Evolutionary conservation across 2,888 invertebrate genomes (phyloP).

Genomic region (Cheilosia impressa): DNA sequence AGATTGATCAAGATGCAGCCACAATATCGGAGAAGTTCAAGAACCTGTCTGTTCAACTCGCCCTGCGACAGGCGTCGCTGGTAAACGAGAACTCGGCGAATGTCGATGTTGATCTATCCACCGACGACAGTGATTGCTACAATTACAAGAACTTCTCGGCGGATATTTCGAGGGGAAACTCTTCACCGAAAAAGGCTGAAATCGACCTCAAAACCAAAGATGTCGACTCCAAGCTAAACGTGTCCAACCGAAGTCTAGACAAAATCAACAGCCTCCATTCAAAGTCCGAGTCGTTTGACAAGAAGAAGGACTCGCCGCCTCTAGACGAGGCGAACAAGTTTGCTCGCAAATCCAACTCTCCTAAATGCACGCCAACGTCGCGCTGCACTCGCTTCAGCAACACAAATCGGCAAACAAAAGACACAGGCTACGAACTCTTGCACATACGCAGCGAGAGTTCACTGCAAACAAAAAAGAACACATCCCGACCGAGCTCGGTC

Average conservation of each 20-base stretch:
- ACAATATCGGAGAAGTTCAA: constrained; percentile 46
- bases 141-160: constrained; percentile 39
- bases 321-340: constrained; percentile 22
- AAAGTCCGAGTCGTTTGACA: constrained; percentile 12
- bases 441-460: constrained; percentile 82
- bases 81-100: not conserved
- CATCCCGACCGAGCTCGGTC: constrained; percentile 82
- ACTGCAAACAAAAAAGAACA: constrained; percentile 78
- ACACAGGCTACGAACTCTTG: constrained; percentile 80
- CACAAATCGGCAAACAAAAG: constrained; percentile 77
- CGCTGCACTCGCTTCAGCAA: constrained; percentile 39
- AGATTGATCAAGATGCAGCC: constrained; percentile 24
- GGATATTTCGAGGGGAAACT: constrained; percentile 3
- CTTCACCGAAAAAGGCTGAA: constrained; percentile 27
- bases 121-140: constrained; percentile 32
- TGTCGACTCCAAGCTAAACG: constrained; percentile 2
- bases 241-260: constrained; percentile 21
- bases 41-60: constrained; percentile 21
- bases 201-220: not conserved
- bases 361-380: constrained; percentile 50
- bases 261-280: constrained; percentile 31
- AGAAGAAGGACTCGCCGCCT: constrained; percentile 1
- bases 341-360: constrained; percentile 38
- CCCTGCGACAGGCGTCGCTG: constrained; percentile 5
- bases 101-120: constrained; percentile 23